A percentile compares a stretch with the other conserved stretches of the same genome.
phyloP scores from a whole-genome alignment of 2,797 vertebrate genomes.

The Atherinosoma microstoma region DNA sequence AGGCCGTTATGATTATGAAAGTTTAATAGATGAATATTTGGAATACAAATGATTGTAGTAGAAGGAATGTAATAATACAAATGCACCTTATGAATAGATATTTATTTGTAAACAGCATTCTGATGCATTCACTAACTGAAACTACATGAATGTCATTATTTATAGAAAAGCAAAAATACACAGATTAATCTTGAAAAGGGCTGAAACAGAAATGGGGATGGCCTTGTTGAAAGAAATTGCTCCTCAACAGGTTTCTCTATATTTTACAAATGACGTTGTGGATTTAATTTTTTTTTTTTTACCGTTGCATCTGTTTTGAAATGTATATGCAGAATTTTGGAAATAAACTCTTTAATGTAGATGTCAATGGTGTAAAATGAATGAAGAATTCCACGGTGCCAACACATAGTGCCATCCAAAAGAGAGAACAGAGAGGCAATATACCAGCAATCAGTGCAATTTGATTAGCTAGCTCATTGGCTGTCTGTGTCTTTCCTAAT shows the following conservation, averaged over 20 bases:
- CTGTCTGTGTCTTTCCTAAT: slow-evolving; percentile 66
- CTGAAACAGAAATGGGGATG: slow-evolving; percentile 2
- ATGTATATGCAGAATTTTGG: slow-evolving; percentile 18
- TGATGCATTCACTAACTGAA: background rate
- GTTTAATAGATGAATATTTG: no score
- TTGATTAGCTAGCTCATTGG: slow-evolving; percentile 72
- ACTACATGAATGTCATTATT: background rate
- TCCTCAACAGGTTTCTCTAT: slow-evolving; percentile 3
- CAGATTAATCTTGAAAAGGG: background rate
- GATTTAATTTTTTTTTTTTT: slow-evolving; percentile 2
- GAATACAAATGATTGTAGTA: no score
- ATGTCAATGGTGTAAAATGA: slow-evolving; percentile 46
- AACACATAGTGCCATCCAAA: slow-evolving; percentile 42
- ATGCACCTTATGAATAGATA: no score
- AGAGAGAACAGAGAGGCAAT: slow-evolving; percentile 54
- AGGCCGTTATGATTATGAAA: no score
- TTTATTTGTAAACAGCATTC: background rate
- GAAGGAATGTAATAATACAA: no score
- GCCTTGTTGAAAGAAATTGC: background rate
- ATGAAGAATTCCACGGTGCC: slow-evolving; percentile 43
- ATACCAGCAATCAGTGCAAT: slow-evolving; percentile 66
- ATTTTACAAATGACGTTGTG: slow-evolving; percentile 4
- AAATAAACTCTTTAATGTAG: slow-evolving; percentile 35
- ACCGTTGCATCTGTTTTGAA: slow-evolving; percentile 8
- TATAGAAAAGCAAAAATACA: background rate